These are phyloP conservation scores for Drosophila nr. perissopoda DNA, from an alignment of 2,888 invertebrate genomes.

Conservation along the genomic window DNA sequence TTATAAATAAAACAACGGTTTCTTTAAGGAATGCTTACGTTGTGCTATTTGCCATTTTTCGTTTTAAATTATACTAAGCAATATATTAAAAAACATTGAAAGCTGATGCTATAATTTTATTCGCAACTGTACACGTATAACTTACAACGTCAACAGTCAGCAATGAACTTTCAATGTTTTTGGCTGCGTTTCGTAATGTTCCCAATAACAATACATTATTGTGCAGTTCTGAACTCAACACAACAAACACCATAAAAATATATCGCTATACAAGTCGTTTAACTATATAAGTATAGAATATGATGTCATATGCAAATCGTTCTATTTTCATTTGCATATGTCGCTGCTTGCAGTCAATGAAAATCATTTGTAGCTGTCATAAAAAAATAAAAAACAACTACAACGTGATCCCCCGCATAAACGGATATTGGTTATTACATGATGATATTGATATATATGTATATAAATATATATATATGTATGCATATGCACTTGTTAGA, in stretches of 20 bases:
- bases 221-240: conserved; percentile 10
- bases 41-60: neutral
- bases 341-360: conserved; percentile 55
- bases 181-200: conserved; percentile 33
- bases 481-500: conserved; percentile 38
- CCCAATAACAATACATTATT: conserved; percentile 24
- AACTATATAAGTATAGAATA: conserved; percentile 32
- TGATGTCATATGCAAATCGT: conserved; percentile 70
- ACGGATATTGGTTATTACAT: conserved; percentile 63
- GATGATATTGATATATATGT: conserved; percentile 10
- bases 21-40: neutral
- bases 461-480: neutral
- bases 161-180: conserved; percentile 33
- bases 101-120: neutral
- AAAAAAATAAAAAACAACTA: conserved; percentile 34
- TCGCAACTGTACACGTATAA: neutral
- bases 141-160: conserved; percentile 30
- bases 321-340: conserved; percentile 64
- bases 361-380: conserved; percentile 65
- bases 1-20: neutral
- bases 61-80: neutral
- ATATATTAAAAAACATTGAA: neutral
- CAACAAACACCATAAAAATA: conserved; percentile 1
- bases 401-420: conserved; percentile 62
- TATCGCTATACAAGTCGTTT: conserved; percentile 26